A percentile compares a stretch with the other conserved stretches of the same genome.
These are phyloP conservation scores for Solenopsis fugax DNA, from an alignment of 1,140 invertebrate genomes.

Conservation along the genomic window DNA sequence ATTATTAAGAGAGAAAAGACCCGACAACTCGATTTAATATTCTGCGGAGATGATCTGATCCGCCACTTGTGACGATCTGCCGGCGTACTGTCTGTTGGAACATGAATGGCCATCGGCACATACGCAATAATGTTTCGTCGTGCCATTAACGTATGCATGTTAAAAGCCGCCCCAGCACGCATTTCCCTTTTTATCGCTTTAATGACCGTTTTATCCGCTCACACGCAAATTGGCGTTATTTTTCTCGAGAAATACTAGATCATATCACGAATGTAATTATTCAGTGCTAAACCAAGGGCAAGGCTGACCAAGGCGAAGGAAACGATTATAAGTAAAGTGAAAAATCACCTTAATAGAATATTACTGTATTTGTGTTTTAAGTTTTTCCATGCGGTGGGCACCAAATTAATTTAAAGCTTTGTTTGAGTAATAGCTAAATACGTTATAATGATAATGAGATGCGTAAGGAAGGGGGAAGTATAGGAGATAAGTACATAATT, in stretches of 20 bases:
- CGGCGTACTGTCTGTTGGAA: conserved; percentile 33
- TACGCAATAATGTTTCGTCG: conserved; percentile 48
- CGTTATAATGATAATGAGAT: neutral
- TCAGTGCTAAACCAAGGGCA: neutral
- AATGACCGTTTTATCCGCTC: neutral
- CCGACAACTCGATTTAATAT: neutral
- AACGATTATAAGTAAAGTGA: neutral
- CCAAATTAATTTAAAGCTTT: conserved; percentile 1
- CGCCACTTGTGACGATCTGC: conserved; percentile 29
- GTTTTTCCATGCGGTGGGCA: neutral
- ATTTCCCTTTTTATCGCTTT: conserved; percentile 34
- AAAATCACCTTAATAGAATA: neutral
- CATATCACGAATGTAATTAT: conserved; percentile 17
- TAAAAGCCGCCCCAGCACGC: conserved; percentile 45
- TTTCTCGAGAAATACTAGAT: conserved; percentile 27
- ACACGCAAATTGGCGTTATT: conserved; percentile 46
- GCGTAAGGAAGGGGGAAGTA: neutral
- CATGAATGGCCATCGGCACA: conserved; percentile 7
- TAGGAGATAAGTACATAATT: neutral
- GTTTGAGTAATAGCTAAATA: neutral
- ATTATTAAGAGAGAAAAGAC: neutral
- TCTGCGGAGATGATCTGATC: neutral
- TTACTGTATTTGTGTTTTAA: neutral
- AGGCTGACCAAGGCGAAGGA: neutral
- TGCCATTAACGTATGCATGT: conserved; percentile 63